Conservation (phyloP, 2,888 invertebrate genomes). For the Noctua janthe region DNA sequence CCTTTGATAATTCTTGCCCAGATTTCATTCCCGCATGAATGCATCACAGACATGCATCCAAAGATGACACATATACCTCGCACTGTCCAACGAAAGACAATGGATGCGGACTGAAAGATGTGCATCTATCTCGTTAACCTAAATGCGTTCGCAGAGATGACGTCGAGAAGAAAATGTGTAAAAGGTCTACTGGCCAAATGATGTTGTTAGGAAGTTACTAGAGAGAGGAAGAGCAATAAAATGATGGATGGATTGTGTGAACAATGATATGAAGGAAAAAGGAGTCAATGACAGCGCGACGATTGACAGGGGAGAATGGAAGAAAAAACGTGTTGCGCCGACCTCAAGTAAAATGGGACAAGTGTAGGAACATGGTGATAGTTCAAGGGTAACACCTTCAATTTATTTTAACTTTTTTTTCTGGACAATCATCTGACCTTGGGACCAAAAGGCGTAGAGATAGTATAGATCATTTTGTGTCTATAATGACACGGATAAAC, state of each 20-base stretch:
- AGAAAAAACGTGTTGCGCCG: too few species aligned
- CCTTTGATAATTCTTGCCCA: background rate
- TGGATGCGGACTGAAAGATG: conserved; percentile 51
- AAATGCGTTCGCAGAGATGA: conserved; percentile 60
- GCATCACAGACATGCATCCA: background rate
- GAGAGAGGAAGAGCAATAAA: too few species aligned
- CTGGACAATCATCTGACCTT: background rate
- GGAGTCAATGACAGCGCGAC: too few species aligned
- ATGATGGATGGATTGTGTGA: background rate
- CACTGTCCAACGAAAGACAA: conserved; percentile 27
- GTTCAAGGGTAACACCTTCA: background rate
- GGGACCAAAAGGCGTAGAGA: too few species aligned
- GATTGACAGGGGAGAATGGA: too few species aligned
- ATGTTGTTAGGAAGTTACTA: background rate
- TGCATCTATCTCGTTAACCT: conserved; percentile 73
- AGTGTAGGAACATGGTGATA: background rate
- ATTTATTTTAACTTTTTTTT: too few species aligned
- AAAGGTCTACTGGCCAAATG: conserved; percentile 16
- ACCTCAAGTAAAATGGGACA: too few species aligned
- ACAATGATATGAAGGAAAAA: too few species aligned
- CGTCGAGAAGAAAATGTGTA: background rate
- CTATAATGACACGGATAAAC: background rate
- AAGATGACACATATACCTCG: conserved; percentile 40
- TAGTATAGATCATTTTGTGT: too few species aligned
- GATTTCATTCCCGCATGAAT: conserved; percentile 14